These are phyloP conservation scores for Megathymus violae DNA, from an alignment of 1,140 invertebrate species.

Conservation along the genomic window DNA sequence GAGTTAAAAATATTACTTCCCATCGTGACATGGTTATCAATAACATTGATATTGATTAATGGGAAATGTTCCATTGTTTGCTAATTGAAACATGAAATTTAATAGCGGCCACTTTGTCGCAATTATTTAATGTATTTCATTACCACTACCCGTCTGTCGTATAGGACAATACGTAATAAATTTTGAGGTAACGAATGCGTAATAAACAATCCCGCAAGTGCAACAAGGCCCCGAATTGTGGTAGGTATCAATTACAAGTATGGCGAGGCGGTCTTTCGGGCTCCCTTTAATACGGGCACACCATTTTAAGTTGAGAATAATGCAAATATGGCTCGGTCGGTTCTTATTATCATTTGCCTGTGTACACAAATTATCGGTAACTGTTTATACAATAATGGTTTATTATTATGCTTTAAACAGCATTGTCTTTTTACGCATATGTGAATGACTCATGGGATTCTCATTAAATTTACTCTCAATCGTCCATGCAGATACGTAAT, in stretches of 20 bases:
- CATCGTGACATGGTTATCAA: conserved; percentile 14
- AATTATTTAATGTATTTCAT: conserved; percentile 37
- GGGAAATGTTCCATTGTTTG: conserved; percentile 25
- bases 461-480: conserved; percentile 32
- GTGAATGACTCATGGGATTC: conserved; percentile 41
- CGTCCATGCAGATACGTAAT: conserved; percentile 5
- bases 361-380: conserved; percentile 48
- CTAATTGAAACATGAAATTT: conserved; percentile 28
- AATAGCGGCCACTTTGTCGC: conserved; percentile 30
- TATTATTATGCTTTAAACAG: conserved; percentile 42
- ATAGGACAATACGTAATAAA: conserved; percentile 48
- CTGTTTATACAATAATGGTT: conserved; percentile 37
- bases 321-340: conserved; percentile 39
- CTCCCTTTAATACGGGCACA: conserved; percentile 44
- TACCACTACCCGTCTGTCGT: conserved; percentile 15
- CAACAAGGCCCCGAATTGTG: conserved; percentile 20
- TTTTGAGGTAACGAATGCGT: conserved; percentile 36
- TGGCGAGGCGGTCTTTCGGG: conserved; percentile 33
- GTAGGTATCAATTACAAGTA: conserved; percentile 35
- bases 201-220: conserved; percentile 41
- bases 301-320: conserved; percentile 41
- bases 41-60: conserved; percentile 22
- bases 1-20: conserved; percentile 9
- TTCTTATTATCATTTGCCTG: conserved; percentile 49
- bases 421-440: conserved; percentile 43